Evolutionary conservation across 2,113 vertebrate species (phyloP), one percentile per base, ranked within the genome.

Genomic region (Erinaceus europaeus): DNA sequence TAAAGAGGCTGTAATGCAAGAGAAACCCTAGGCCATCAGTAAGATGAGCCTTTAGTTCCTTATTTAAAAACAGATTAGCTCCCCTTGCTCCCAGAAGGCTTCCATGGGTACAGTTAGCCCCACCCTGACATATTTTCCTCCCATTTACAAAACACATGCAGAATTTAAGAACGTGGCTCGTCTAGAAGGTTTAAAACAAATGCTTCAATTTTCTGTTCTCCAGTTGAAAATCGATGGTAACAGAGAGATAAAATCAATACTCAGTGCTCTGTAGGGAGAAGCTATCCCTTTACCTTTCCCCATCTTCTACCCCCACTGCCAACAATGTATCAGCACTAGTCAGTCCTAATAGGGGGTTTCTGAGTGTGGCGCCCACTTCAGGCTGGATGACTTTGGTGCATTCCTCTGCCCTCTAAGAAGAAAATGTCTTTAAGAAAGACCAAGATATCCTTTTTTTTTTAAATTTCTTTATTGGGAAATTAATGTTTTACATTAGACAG

Each of bases 181-280:
- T 90, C 89, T 79, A 72, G 65, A 77, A 87, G 75, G 83, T 67
- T 90, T 94, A 91, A 93, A 96, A 94, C 85, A 96, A 96, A 93
- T 92, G 94, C 95, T 96, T 95, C 93, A 95, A 79, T 29, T 18
- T 79, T 94, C 79, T 86, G 93, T 94, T 92, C 94, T 95, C 86
- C 79, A 90, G 92, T 95, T 83, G 95, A 96, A 96, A 95, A 95
- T 94, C 88, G 79, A 89, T 95, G 93, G 48, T 76, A 86, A 75
- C 38, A 80, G 81, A 92, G 78, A 90, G 92, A 68, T 90, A 90
- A 93, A 96, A 96, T 94, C 95, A 89, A 94, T 95, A 89, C 13
- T 85, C 12, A 42, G 36, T 3, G 9, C 69, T 72, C 92, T n/a
- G 86, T 7, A 20, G 71, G 67, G 72, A 85, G 61, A 82, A 68